Evolutionary conservation across 2,888 invertebrate species (phyloP).

Genomic region (Acanthosepion lycidas): DNA sequence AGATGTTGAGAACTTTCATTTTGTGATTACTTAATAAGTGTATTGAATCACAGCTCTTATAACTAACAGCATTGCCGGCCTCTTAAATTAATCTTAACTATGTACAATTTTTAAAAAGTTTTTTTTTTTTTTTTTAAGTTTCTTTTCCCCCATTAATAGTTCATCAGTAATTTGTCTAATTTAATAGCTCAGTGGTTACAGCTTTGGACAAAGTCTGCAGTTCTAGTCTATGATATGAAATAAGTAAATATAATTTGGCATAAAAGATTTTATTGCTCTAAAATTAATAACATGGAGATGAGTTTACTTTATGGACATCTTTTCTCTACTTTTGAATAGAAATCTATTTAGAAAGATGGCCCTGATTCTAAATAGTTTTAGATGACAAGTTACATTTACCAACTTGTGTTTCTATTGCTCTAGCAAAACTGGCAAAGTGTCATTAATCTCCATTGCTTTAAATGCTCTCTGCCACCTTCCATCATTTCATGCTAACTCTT

Average conservation of each 20-base stretch:
- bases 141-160: background rate
- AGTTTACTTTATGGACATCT: no score
- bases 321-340: background rate
- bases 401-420: background rate
- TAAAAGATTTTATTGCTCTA: no score
- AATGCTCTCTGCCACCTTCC: background rate
- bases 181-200: background rate
- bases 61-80: background rate
- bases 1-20: no score
- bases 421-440: background rate
- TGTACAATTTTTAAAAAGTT: background rate
- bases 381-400: background rate
- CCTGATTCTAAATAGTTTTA: no score
- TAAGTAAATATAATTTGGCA: no score
- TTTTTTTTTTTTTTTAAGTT: background rate
- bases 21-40: background rate
- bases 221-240: no score
- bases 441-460: background rate
- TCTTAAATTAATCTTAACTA: background rate
- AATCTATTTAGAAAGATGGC: background rate
- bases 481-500: background rate
- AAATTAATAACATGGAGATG: no score
- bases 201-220: no score
- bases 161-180: background rate
- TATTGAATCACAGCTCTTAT: background rate